A percentile compares a stretch with the other conserved stretches of the same genome.
These are phyloP conservation scores for Metridium senile DNA, from an alignment of 92 coral and sea anemone species.

Conservation along the genomic window DNA sequence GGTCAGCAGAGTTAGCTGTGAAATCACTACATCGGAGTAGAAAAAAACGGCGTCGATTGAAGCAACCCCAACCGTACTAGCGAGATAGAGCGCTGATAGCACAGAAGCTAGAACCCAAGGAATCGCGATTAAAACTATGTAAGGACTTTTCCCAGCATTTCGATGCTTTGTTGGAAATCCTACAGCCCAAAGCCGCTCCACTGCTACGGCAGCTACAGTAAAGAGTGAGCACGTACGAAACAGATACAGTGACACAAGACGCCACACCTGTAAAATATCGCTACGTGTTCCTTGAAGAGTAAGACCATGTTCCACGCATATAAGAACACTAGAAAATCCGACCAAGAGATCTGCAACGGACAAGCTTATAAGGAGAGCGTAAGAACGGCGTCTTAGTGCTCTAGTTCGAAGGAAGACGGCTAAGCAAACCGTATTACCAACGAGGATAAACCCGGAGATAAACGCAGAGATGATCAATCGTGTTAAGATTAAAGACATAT, in stretches of 20 bases:
- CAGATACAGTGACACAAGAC: slow-evolving; percentile 16
- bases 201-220: slow-evolving; percentile 17
- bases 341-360: slow-evolving; percentile 25
- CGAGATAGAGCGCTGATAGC: neutral
- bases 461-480: slow-evolving; percentile 10
- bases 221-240: slow-evolving; percentile 26
- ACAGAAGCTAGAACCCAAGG: slow-evolving; percentile 16
- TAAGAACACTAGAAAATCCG: slow-evolving; percentile 5
- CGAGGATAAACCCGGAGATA: slow-evolving; percentile 2
- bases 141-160: slow-evolving; percentile 12
- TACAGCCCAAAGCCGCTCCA: slow-evolving; percentile 30
- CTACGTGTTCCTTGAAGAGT: neutral
- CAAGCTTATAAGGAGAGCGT: slow-evolving; percentile 23
- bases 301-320: slow-evolving; percentile 22
- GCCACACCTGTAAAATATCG: slow-evolving; percentile 5
- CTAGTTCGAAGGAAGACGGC: slow-evolving; percentile 21
- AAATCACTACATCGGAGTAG: slow-evolving; percentile 7
- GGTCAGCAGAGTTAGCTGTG: slow-evolving; percentile 17
- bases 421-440: slow-evolving; percentile 24
- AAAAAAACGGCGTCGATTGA: slow-evolving; percentile 3
- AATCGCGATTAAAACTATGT: neutral
- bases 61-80: neutral
- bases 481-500: neutral
- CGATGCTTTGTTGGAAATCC: slow-evolving; percentile 26
- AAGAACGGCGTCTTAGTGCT: slow-evolving; percentile 15